Evolutionary conservation across 2,888 invertebrate species (phyloP), one percentile per base, ranked within the genome.

Genomic region (Rambutsinella grinnellia): DNA sequence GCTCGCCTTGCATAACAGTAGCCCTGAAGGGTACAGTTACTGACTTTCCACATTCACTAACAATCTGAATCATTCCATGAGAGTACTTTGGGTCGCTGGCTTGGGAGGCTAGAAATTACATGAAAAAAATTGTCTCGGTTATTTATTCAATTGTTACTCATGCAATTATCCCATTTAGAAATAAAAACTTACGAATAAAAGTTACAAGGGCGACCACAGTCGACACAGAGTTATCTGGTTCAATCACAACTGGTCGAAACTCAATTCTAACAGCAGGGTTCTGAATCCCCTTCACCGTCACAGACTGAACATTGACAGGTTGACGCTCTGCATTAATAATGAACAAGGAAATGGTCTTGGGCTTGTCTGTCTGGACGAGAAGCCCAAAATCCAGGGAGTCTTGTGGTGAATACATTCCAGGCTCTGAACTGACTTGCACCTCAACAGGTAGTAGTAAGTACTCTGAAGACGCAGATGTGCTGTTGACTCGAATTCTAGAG

Each of bases 301-400:
- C 81, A 89, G 85, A 57, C 86, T 91, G 90, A 84, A 93, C 89
- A 85, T 91, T 90, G 68, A 93, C 88, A 76, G 91, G 88, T 85
- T 90, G 91, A 81, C 90, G 89, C 69, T 91, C 89, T 47, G 92
- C 92, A 85, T 92, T 93, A 83, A 90, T 89, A 56, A 93, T 90
- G 85, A 89, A 90, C 84, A 93, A 88, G 82, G 90, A 90, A 77
- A 91, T 87, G 70, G 88, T 88, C 85, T 88, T 90, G 8, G 93
- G 90, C 61, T 89, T 88, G 85, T 93, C 93, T 68, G 90, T 87
- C 27, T 92, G 91, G 61, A 93, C 91, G 61, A 94, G 89, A 76
- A 94, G 90, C 36, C 95, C 95, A 87, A 96, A 95, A 87, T 96
- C 94, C 36, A 96, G 88, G 74, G 92, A 87, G 84, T 91, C 91